phyloP scores from a whole-genome alignment of 2,797 vertebrate species.

The Esox lucius region DNA sequence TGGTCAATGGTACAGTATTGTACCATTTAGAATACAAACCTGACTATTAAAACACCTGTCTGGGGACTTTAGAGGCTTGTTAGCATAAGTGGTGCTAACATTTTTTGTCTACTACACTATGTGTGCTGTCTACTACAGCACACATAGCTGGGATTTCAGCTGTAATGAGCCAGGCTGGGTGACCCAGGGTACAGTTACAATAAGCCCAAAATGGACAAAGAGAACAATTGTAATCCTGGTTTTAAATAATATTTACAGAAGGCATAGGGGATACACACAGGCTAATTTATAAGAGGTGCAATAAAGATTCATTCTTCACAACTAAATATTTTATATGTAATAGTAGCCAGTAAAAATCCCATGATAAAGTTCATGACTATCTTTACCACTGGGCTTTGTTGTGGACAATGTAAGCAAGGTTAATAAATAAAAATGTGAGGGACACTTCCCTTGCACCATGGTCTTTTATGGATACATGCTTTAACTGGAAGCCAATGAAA shows the following conservation, averaged over 20 bases:
- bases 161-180: background rate
- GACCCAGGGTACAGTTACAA: slow-evolving; percentile 9
- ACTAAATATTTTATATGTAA: slow-evolving; percentile 39
- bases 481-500: no score
- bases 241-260: slow-evolving; percentile 28
- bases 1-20: no score
- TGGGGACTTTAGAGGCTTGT: slow-evolving; percentile 12
- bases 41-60: background rate
- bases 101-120: background rate
- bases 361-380: no score
- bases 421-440: no score
- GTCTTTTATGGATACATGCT: no score
- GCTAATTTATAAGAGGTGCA: slow-evolving; percentile 28
- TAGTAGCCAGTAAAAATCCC: background rate
- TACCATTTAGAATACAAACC: background rate
- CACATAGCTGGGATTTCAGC: slow-evolving; percentile 4
- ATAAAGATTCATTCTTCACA: slow-evolving; percentile 42
- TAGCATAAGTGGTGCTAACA: background rate
- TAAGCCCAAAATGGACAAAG: slow-evolving; percentile 31
- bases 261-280: slow-evolving; percentile 23
- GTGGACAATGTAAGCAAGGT: no score
- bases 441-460: no score
- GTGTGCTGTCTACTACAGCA: no score
- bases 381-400: background rate
- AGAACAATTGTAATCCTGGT: slow-evolving; percentile 31